A percentile compares a stretch with the other conserved stretches of the same genome.
Conservation (phyloP, 1,140 invertebrate genomes). For the Spodoptera litura region DNA sequence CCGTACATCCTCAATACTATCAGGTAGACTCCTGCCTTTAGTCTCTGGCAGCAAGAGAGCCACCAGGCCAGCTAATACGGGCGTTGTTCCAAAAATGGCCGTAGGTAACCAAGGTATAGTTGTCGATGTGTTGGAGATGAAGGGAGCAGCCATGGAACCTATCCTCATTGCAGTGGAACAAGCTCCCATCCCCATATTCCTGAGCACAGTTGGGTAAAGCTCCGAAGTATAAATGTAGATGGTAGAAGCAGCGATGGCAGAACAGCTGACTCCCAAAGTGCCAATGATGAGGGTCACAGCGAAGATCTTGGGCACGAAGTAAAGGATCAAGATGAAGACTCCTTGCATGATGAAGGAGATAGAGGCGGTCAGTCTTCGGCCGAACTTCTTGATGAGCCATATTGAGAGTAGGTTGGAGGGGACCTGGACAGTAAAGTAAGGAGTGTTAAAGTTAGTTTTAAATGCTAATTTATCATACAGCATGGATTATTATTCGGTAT, state of each 20-base stretch:
- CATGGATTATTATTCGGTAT: too few relatives aligned
- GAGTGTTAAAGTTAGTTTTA: background rate
- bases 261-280: constrained; percentile 88
- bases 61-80: constrained; percentile 88
- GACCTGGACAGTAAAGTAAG: constrained; percentile 61
- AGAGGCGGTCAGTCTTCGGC: constrained; percentile 62
- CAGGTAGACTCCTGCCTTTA: constrained; percentile 89
- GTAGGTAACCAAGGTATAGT: constrained; percentile 88
- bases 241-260: constrained; percentile 88
- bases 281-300: constrained; percentile 72
- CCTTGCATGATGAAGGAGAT: constrained; percentile 65
- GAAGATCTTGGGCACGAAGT: constrained; percentile 65
- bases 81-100: constrained; percentile 89
- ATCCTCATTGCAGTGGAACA: constrained; percentile 89
- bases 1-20: constrained; percentile 91
- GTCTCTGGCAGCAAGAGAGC: constrained; percentile 92
- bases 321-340: constrained; percentile 64
- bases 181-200: constrained; percentile 89
- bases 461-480: background rate
- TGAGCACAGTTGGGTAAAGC: constrained; percentile 89
- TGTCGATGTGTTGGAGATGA: constrained; percentile 85
- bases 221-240: constrained; percentile 90
- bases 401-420: constrained; percentile 71
- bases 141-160: constrained; percentile 89
- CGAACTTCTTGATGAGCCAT: constrained; percentile 68